Conservation (phyloP, 2,113 vertebrate genomes). For the Microcebus lehilahytsara region DNA sequence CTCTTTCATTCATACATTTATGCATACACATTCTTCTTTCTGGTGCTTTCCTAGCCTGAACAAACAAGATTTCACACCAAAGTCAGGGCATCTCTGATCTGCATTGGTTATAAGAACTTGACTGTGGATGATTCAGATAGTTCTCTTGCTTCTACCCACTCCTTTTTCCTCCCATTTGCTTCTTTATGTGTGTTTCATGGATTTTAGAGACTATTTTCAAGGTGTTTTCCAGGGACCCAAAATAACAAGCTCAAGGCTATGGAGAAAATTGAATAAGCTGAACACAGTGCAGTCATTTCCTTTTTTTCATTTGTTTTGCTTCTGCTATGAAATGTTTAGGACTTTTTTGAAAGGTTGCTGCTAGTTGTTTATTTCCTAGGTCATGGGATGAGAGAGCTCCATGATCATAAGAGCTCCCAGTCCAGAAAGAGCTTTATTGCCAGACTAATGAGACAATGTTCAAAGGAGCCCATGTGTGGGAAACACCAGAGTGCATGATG, state of each 20-base stretch:
- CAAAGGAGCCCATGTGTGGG: background rate
- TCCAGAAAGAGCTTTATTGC: background rate
- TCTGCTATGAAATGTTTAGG: background rate
- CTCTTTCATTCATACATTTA: background rate
- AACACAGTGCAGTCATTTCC: background rate
- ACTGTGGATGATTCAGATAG: background rate
- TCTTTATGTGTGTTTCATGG: background rate
- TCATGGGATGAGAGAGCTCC: background rate
- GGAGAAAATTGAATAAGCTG: background rate
- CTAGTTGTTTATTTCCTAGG: background rate
- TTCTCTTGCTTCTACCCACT: background rate
- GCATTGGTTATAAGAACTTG: background rate
- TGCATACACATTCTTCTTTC: background rate
- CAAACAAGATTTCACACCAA: background rate
- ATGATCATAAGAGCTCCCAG: background rate
- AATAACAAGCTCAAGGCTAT: background rate
- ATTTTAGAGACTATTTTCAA: background rate
- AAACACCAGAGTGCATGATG: background rate
- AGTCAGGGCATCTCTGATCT: background rate
- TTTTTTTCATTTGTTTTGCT: conserved; percentile 19
- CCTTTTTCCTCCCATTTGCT: background rate
- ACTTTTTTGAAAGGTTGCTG: background rate
- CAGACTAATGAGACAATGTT: background rate
- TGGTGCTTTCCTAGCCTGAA: background rate
- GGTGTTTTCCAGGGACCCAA: conserved; percentile 42